Evolutionary conservation across 2,113 vertebrate genomes (phyloP).

Genomic region (Hemiprocne comata): DNA sequence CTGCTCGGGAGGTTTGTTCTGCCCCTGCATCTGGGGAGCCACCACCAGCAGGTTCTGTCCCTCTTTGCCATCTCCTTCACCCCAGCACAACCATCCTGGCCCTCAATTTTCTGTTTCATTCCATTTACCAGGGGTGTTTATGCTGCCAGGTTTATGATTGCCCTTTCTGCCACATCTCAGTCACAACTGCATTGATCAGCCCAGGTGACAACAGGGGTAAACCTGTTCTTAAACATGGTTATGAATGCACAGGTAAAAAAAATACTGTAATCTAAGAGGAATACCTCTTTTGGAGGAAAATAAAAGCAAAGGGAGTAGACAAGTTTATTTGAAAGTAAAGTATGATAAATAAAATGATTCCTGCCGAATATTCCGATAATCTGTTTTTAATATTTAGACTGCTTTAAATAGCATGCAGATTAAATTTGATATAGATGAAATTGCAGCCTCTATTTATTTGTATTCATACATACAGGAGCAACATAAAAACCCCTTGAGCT

Average conservation of each 20-base stretch:
- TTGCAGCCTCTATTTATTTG: conserved; percentile 36
- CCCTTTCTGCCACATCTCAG: background rate
- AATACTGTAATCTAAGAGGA: background rate
- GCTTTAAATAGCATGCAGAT: background rate
- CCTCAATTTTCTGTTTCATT: background rate
- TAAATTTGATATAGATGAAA: conserved; percentile 16
- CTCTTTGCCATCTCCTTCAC: background rate
- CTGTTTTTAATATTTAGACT: conserved; percentile 8
- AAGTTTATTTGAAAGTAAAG: background rate
- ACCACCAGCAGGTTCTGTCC: background rate
- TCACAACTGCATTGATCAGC: background rate
- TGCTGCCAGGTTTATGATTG: background rate
- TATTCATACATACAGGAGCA: background rate
- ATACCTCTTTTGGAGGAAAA: background rate
- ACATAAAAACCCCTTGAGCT: background rate
- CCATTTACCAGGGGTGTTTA: background rate
- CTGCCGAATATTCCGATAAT: background rate
- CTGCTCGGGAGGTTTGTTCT: background rate
- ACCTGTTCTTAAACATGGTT: background rate
- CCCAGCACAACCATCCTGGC: accelerated
- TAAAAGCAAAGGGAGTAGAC: background rate
- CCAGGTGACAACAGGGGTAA: background rate
- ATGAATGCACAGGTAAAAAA: background rate
- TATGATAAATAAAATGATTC: background rate
- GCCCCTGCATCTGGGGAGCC: background rate